Evolutionary conservation across 1,140 invertebrate genomes (phyloP).

Genomic region (Aphaenogaster rudis): DNA sequence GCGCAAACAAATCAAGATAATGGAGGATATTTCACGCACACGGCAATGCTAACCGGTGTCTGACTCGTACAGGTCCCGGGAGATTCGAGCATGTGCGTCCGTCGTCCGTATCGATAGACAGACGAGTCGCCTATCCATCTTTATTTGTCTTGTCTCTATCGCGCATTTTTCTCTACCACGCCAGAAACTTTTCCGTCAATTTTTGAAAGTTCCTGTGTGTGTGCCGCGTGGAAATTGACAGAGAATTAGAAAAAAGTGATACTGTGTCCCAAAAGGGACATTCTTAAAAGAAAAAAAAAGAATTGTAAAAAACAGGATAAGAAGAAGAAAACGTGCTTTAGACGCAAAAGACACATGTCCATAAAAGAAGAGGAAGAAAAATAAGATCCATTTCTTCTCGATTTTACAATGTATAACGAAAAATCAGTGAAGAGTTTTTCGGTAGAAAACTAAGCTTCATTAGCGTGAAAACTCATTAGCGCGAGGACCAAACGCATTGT

Average conservation of each 20-base stretch:
- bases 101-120: conserved; percentile 80
- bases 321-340: background rate
- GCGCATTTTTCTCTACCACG: conserved; percentile 5
- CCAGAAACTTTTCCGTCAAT: conserved; percentile 41
- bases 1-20: conserved; percentile 82
- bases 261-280: conserved; percentile 18
- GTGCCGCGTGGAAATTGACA: background rate
- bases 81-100: conserved; percentile 64
- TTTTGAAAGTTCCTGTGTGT: background rate
- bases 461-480: conserved; percentile 42
- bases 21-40: conserved; percentile 80
- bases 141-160: conserved; percentile 36
- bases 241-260: conserved; percentile 35
- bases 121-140: conserved; percentile 64
- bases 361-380: background rate
- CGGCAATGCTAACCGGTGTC: conserved; percentile 81
- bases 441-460: conserved; percentile 5
- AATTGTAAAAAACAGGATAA: background rate
- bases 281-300: background rate
- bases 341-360: background rate
- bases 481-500: background rate
- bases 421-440: background rate
- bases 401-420: background rate
- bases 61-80: conserved; percentile 77
- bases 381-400: background rate